phyloP scores from a whole-genome alignment of 2,888 invertebrate species.

The Melanophora roralis region DNA sequence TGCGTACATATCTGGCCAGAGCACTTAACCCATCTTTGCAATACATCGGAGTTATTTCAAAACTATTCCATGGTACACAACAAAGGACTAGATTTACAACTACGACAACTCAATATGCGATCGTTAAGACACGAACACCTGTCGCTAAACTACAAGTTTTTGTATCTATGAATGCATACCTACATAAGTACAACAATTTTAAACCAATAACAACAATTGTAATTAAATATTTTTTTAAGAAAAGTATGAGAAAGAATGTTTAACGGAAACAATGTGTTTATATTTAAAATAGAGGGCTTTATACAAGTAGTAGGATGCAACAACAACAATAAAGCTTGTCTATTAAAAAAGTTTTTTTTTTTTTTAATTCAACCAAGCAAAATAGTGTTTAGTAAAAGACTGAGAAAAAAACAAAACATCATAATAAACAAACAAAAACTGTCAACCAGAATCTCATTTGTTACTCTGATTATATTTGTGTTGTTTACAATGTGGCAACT shows the following conservation, averaged over 20 bases:
- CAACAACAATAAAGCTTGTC: constrained; percentile 16
- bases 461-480: constrained; percentile 76
- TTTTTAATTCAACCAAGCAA: constrained; percentile 52
- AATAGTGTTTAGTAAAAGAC: constrained; percentile 35
- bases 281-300: constrained; percentile 25
- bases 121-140: no score
- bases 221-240: constrained; percentile 18
- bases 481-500: constrained; percentile 64
- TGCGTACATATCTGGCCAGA: no score
- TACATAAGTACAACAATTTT: not conserved
- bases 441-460: constrained; percentile 76
- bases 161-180: no score
- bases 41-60: no score
- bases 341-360: constrained; percentile 11
- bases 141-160: no score
- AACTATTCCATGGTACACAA: no score
- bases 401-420: constrained; percentile 18
- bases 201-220: constrained; percentile 5
- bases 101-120: no score
- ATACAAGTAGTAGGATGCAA: not conserved
- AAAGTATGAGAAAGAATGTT: not conserved
- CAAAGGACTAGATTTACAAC: no score
- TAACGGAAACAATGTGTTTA: constrained; percentile 34
- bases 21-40: no score
- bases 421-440: constrained; percentile 66